Conservation (phyloP, 2,888 invertebrate genomes). For the Drosophila stalkeri region DNA sequence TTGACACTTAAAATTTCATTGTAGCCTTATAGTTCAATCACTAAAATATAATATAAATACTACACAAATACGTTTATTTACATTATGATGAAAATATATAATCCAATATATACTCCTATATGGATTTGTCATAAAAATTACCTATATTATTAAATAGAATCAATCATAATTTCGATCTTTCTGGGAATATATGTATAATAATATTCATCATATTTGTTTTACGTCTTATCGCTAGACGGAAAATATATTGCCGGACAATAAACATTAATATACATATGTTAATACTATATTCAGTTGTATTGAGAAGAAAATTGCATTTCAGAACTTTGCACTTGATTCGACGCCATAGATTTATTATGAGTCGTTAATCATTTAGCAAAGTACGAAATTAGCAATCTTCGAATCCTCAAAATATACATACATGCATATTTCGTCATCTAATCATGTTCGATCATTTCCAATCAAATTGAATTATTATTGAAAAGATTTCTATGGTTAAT, state of each 20-base stretch:
- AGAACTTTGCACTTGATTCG: slow-evolving; percentile 40
- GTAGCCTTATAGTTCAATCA: not conserved
- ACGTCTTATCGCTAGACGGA: slow-evolving; percentile 42
- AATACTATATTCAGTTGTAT: not conserved
- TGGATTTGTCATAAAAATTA: not conserved
- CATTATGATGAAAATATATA: not conserved
- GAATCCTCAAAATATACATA: not conserved
- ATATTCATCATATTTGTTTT: not conserved
- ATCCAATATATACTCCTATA: not conserved
- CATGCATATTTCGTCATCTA: not conserved
- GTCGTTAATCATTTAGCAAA: not conserved
- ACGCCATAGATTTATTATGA: not conserved
- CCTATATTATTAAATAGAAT: not conserved
- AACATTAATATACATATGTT: slow-evolving; percentile 1
- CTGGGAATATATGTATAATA: not conserved
- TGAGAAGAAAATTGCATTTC: not conserved
- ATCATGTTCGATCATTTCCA: not conserved
- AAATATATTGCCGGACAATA: slow-evolving; percentile 14
- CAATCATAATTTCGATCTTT: slow-evolving; percentile 1
- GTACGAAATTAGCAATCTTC: not conserved
- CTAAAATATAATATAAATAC: not conserved
- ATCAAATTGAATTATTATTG: not conserved
- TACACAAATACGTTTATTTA: not conserved
- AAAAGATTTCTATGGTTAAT: not conserved
- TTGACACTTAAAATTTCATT: too few relatives aligned